phyloP scores from a whole-genome alignment of 2,113 vertebrate species.

The Raja brachyura region DNA sequence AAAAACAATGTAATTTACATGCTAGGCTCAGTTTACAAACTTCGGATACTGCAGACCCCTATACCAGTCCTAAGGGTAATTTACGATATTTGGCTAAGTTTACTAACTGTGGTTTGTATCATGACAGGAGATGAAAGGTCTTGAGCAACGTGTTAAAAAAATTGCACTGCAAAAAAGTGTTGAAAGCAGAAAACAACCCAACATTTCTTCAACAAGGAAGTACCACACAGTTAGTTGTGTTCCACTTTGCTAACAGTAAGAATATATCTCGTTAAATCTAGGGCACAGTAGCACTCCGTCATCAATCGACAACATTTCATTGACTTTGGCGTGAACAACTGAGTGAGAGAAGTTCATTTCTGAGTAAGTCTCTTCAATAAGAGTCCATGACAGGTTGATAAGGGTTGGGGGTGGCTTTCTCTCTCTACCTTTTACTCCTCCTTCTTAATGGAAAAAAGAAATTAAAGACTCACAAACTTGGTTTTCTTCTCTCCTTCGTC shows the following conservation, averaged over 20 bases:
- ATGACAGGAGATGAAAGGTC: neutral
- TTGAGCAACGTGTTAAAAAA: neutral
- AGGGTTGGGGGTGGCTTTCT: no score
- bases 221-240: no score
- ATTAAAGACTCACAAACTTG: slow-evolving; percentile 8
- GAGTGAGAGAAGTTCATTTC: no score
- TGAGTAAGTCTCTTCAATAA: no score
- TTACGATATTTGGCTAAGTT: no score
- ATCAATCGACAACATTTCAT: neutral
- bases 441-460: no score
- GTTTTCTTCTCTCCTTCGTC: slow-evolving; percentile 23
- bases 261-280: neutral
- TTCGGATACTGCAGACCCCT: no score
- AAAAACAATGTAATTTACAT: neutral
- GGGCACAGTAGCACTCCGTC: neutral
- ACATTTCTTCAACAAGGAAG: neutral
- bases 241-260: no score
- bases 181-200: neutral
- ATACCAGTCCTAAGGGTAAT: no score
- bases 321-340: neutral
- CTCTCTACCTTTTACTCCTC: no score
- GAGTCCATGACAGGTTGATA: no score
- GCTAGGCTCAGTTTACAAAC: neutral
- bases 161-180: neutral
- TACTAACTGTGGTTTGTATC: no score